Base-by-base conservation (phyloP, 2,797 vertebrate genomes). In the Cynodonichthys magdalenae region DNA sequence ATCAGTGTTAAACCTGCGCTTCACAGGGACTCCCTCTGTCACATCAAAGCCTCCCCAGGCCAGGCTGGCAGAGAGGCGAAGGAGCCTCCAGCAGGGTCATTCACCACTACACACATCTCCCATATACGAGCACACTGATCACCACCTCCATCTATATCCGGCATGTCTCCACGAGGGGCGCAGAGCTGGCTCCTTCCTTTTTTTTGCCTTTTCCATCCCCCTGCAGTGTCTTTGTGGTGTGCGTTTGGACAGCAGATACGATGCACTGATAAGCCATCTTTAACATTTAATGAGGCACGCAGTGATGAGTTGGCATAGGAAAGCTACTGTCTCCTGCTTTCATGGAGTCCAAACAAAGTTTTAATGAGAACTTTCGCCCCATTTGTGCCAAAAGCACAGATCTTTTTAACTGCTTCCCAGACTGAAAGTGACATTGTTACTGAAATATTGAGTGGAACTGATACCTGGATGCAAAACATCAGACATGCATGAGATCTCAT, bases 201-300 rank as follows among this genome's bases (percentile, higher is more conserved):
- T 84, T 24, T 24, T 24, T 31, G 34, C 28, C 72, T 75, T 61
- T 83, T 85, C 86, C 65, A 83, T 88, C 79, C 75, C 34, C n/a
- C 68, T 42, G 73, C 77, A 53, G 69, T 66, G 68, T 85, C 80
- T 87, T 84, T 81, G 83, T 61, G 70, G 47, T 65, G 69, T 74
- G 72, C 59, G 52, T 86, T 84, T 87, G 76, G 86, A 84, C 75
- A 49, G 15, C 17, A 47, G 66, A 68, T 63, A 52, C 68, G 79
- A 80, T 76, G 81, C 86, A 79, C 75, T 80, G 84, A 90, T 87
- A 85, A 89, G 81, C 74, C 80, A 77, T 87, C 82, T 87, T 87
- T 87, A 89, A 84, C 81, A 76, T 88, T 90, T 89, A 90, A 90
- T 90, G 89, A 92, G 89, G 86, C 83, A n/a, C 81, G 66, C 81